Base-by-base conservation (phyloP, 1,140 invertebrate genomes). In the Aphelinus atriplicis region DNA sequence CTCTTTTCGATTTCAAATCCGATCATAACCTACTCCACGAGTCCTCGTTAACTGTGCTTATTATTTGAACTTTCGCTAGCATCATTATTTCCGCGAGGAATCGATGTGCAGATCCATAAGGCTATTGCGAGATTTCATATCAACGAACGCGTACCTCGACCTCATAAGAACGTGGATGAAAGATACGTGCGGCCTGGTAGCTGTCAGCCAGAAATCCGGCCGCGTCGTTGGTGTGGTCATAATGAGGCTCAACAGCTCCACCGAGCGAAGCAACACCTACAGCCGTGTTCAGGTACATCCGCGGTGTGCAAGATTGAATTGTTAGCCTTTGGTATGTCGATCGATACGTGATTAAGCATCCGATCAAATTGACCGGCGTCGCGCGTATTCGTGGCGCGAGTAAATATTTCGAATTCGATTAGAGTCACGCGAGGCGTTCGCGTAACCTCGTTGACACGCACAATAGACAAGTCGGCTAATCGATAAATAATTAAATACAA, bases 161-260 rank as follows among this genome's bases (percentile, higher is more conserved):
- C 83, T 90, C 45, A 83, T 89, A 0, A 80, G 84, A 60, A 88
- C 88, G 26, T 90, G 90, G 88, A 88, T 92, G 84, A 90, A 90
- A 69, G 91, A 92, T 66, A 90, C 89, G n/a, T 89, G 89, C 73
- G 92, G 91, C 2, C 84, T 92, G 51, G 86, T 90, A 1, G 91
- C 90, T 1, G 81, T 91, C 0, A 90, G 91, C 75, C 83, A 89
- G 77, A 84, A 85, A 60, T 87, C 87, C 0, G 88, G 88, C 58
- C 85, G 89, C 55, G 79, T 91, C 3, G 81, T 91, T 42, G 90
- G 90, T 1, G 82, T 88, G 0, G 84, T 88, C 1, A 86, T 91
- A 48, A 82, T 87, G 78, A 87, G 90, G 79, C 86, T 90, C 61
- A 88, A 79, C n/a, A 78, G 65, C 65, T 5, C 58, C 7, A 7